phyloP scores from a whole-genome alignment of 2,888 invertebrate genomes.

The Eremobia ochroleuca region DNA sequence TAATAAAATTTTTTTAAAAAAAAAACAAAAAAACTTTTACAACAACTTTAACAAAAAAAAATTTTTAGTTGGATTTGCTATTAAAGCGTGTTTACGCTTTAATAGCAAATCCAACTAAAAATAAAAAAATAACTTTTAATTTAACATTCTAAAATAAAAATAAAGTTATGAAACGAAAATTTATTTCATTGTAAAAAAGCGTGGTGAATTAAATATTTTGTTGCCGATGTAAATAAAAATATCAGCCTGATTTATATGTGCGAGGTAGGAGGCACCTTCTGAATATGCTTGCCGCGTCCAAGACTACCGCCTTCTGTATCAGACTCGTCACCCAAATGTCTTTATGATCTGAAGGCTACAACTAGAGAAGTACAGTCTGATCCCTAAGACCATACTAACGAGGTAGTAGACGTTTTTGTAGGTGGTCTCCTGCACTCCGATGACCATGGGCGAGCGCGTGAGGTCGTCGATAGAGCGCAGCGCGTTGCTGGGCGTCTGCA shows the following conservation, averaged over 20 bases:
- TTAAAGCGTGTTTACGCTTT: too few relatives aligned
- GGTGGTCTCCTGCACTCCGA: conserved; percentile 91
- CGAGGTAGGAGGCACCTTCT: not conserved
- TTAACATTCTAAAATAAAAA: too few relatives aligned
- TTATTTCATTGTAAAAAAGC: too few relatives aligned
- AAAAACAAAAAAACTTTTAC: too few relatives aligned
- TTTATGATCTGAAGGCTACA: not conserved
- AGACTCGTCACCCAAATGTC: not conserved
- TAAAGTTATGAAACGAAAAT: too few relatives aligned
- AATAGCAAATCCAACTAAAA: too few relatives aligned
- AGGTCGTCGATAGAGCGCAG: conserved; percentile 90
- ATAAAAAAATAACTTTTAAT: too few relatives aligned
- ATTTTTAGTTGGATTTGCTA: too few relatives aligned
- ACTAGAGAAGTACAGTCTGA: not conserved
- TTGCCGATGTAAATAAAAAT: not conserved
- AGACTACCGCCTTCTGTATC: not conserved
- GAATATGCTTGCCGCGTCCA: not conserved
- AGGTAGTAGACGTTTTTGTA: conserved; percentile 90
- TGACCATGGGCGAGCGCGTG: conserved; percentile 89
- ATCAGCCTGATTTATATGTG: not conserved
- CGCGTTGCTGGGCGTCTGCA: conserved; percentile 92
- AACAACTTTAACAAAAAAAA: too few relatives aligned
- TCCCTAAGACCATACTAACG: conserved; percentile 34
- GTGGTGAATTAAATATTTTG: not conserved
- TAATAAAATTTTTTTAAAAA: too few relatives aligned